Percentiles rank a stretch among this genome's conserved stretches.
Evolutionary conservation across 2,888 invertebrate genomes (phyloP).

Genomic region (Xestia ashworthii): DNA sequence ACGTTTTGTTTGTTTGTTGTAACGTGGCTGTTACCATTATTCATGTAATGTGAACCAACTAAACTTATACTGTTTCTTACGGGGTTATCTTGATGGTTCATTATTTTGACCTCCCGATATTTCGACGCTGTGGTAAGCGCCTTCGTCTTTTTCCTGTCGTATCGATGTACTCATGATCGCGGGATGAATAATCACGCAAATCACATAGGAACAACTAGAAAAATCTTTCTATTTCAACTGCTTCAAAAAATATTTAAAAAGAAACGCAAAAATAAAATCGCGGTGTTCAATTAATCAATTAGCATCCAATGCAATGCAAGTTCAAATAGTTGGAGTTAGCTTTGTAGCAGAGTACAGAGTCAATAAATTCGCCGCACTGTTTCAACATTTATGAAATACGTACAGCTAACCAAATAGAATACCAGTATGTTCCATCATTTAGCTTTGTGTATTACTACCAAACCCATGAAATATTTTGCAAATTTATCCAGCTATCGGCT

Average conservation of each 20-base stretch:
- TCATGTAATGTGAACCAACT: no score
- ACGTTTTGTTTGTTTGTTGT: not conserved
- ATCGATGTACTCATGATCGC: no score
- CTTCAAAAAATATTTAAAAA: not conserved
- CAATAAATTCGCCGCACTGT: conserved; percentile 21
- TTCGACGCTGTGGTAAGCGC: no score
- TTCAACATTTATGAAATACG: not conserved
- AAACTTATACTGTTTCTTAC: no score
- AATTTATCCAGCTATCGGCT: not conserved
- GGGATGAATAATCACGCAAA: no score
- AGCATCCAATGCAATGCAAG: conserved; percentile 1
- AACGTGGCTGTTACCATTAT: not conserved
- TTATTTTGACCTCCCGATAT: no score
- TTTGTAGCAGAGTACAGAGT: conserved; percentile 13
- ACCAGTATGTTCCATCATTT: no score
- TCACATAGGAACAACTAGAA: no score
- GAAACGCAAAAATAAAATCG: not conserved
- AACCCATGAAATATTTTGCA: not conserved
- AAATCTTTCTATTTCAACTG: not conserved
- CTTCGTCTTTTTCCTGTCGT: no score
- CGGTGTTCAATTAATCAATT: not conserved
- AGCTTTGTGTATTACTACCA: not conserved
- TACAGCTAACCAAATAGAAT: not conserved
- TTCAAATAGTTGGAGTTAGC: not conserved
- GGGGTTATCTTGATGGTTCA: no score